Percentiles rank a stretch among this genome's conserved stretches.
Evolutionary conservation across 2,797 vertebrate genomes (phyloP).

Genomic region (Potorous gilbertii): DNA sequence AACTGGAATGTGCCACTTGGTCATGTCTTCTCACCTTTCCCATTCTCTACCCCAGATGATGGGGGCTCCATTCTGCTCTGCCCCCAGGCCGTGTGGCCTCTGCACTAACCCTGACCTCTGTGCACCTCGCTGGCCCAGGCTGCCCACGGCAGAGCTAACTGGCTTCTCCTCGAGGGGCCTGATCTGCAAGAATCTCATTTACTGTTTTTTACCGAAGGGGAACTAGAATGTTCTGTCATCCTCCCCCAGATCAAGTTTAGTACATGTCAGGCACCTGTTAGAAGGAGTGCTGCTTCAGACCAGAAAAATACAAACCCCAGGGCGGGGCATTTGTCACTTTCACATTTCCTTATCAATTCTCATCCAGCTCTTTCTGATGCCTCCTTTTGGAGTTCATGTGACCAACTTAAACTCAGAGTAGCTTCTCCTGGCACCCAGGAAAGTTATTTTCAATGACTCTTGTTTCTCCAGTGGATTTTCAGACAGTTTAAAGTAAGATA

Average conservation of each 20-base stretch:
- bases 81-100: background rate
- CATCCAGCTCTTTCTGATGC: slow-evolving; percentile 25
- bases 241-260: slow-evolving; percentile 10
- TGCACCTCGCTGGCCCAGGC: background rate
- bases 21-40: background rate
- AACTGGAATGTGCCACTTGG: background rate
- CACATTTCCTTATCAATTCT: slow-evolving; percentile 13
- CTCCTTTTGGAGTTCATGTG: slow-evolving; percentile 13
- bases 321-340: background rate
- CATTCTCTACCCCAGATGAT: slow-evolving; percentile 33
- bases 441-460: background rate
- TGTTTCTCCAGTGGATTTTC: slow-evolving; percentile 37
- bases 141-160: background rate
- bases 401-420: background rate
- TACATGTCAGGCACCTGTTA: slow-evolving; percentile 39
- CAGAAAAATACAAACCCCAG: slow-evolving; percentile 22
- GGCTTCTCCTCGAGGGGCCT: background rate
- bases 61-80: background rate
- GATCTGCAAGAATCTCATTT: background rate
- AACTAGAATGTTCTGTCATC: slow-evolving; percentile 14
- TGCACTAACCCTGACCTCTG: background rate
- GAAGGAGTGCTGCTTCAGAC: slow-evolving; percentile 29
- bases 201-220: background rate
- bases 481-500: slow-evolving; percentile 38
- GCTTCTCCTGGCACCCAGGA: background rate